Evolutionary conservation across 2,888 invertebrate genomes (phyloP).

Genomic region (Stenchaetothrips biformis): DNA sequence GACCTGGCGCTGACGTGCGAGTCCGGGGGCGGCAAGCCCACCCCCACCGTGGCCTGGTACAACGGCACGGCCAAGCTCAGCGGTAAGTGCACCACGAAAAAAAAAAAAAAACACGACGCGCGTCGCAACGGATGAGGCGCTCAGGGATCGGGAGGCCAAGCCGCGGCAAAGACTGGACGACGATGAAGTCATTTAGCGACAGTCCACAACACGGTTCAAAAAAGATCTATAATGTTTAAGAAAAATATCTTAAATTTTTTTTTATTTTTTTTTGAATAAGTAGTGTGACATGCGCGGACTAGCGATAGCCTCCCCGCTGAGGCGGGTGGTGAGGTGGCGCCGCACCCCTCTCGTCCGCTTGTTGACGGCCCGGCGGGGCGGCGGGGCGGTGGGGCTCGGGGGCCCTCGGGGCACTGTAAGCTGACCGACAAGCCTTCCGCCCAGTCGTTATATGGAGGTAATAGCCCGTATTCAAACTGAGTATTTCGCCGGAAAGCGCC

Average conservation of each 20-base stretch:
- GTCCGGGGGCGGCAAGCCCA: conserved; percentile 77
- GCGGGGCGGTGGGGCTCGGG: not conserved
- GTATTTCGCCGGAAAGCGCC: not conserved
- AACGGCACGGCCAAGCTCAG: conserved; percentile 64
- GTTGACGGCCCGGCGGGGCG: not conserved
- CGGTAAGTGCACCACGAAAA: conserved; percentile 46
- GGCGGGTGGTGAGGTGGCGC: no score
- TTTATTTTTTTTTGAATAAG: no score
- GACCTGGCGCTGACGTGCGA: conserved; percentile 65
- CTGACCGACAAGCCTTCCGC: conserved; percentile 3
- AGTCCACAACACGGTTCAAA: no score
- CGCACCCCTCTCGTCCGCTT: no score
- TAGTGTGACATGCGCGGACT: no score
- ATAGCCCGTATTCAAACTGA: conserved; percentile 18
- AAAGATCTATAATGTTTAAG: no score
- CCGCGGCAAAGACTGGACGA: no score
- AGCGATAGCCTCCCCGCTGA: no score
- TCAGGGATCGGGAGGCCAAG: no score
- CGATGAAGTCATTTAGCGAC: no score
- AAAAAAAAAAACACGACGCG: not conserved
- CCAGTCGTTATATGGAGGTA: conserved; percentile 9
- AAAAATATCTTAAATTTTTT: no score
- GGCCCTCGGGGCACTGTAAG: conserved; percentile 3
- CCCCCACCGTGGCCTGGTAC: conserved; percentile 79
- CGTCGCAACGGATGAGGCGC: no score